Evolutionary conservation across 2,888 invertebrate species (phyloP), one percentile per base, ranked within the genome.

Genomic region (Torymus tubicola): DNA sequence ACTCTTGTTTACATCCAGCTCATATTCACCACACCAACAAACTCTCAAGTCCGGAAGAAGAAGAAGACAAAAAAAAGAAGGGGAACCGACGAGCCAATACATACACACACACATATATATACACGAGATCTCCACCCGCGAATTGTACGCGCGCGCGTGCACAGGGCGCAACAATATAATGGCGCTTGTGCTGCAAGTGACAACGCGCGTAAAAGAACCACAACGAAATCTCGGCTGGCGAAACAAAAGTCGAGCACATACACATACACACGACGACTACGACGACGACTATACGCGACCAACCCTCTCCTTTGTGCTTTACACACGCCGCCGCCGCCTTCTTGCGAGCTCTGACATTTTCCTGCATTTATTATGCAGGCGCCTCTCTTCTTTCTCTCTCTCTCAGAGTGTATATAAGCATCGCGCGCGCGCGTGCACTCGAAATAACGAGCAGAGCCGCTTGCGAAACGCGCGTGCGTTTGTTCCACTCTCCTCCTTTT

Each of bases 391-490:
- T 31, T 11, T 16, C 50, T 21, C 21, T 21, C 21, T 21, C 21
- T 21, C 21, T 21, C 21, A 21, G 21, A 1, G 21, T 21, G 21
- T 21, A 21, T 21, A 21, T 21, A 21, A 21, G 21, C 21, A 21
- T 21, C 12, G 4, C 16, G n/a, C 61, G 52, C 18, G 42, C 55
- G 14, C 53, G 65, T 42, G 42, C 42, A 74, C 42, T 76, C 76
- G 76, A 76, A 69, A 76, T 76, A 76, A 76, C 69, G 76, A 76
- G 76, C 42, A 42, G 42, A 21, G 21, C 8, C 42, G 42, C 72
- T 78, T 67, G 80, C 83, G 61, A 80, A 71, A 72, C 58, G 31
- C 71, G 60, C n/a, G 14, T 5, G 52, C 18, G 65, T 61, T 68
- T 70, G 78, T 77, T 31, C 60, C 71, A 16, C 31, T 64, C 67